Percentiles rank a stretch among this genome's conserved stretches.
These are phyloP conservation scores for Euzophera pinguis DNA, from an alignment of 2,888 invertebrate species.

Conservation along the genomic window DNA sequence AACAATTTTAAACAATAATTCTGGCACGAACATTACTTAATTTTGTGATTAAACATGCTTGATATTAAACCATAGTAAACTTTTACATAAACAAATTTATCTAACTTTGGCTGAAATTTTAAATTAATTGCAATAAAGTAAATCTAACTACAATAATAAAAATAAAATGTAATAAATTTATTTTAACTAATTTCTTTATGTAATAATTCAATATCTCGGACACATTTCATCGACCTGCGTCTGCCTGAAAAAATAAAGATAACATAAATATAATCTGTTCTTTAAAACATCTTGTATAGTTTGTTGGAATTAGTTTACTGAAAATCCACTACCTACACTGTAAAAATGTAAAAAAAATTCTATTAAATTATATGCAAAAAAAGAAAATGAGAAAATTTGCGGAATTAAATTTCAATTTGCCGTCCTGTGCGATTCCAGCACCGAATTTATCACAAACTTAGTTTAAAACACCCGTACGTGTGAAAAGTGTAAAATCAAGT, in stretches of 20 bases:
- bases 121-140: constrained; percentile 21
- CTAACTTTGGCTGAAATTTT: constrained; percentile 56
- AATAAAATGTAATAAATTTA: constrained; percentile 11
- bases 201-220: constrained; percentile 7
- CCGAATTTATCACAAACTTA: no score
- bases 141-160: constrained; percentile 1
- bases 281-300: no score
- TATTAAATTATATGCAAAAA: no score
- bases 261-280: no score
- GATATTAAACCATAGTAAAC: constrained; percentile 6
- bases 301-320: no score
- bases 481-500: neutral
- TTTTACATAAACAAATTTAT: constrained; percentile 22
- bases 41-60: constrained; percentile 1
- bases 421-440: no score
- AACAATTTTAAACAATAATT: neutral
- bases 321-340: no score
- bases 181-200: constrained; percentile 12
- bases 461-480: neutral
- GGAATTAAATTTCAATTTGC: no score
- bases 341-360: no score
- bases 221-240: constrained; percentile 37
- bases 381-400: no score
- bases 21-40: constrained; percentile 15
- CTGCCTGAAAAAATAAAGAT: constrained; percentile 34